Base-by-base conservation (phyloP, 1,140 invertebrate species). In the Camponotus floridanus region DNA sequence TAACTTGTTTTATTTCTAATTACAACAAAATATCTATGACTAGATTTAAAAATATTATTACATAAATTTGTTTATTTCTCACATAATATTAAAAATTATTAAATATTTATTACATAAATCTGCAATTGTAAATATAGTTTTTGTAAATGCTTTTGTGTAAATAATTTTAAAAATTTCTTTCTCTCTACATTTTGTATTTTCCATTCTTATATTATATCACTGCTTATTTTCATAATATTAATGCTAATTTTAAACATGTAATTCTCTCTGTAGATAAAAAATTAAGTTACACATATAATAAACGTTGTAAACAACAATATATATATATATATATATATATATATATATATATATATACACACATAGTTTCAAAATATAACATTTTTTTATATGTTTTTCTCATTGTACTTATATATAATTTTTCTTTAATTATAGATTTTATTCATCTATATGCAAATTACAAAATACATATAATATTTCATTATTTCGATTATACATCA, bases 31-130 rank as follows among this genome's bases (percentile, higher is more conserved):
- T 26, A 39, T 36, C n/a, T 55, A 21, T 57, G 3, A 57, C 13
- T 74, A 73, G 33, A 74, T 7, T 55, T 73, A 11, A 21, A 11
- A 73, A 57, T 55, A 73, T 57, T 21, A 11, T 39, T 73, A 2
- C 3, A 15, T 39, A 61, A 57, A 39, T 0, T 18, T 51, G 15
- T 5, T 51, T 15, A 18, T 39, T 18, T 61, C 1, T 61, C 39
- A 57, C 18, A 26, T 36, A 11, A 57, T 57, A 74, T 36, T 57
- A 74, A n/a, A 36, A 33, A n/a, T 57, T 74, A 39, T 26, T 13
- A 76, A 61, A 74, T 36, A 45, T 57, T 39, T 33, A n/a, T 6
- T 9, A 7, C 5, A 51, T 73, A 61, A 42, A 3, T 1, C 0
- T 13, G 13, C 11, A 33, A 18, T 36, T 42, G 8, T 0, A 4